Evolutionary conservation across 1,140 invertebrate genomes (phyloP).

Genomic region (Aphidius gifuensis): DNA sequence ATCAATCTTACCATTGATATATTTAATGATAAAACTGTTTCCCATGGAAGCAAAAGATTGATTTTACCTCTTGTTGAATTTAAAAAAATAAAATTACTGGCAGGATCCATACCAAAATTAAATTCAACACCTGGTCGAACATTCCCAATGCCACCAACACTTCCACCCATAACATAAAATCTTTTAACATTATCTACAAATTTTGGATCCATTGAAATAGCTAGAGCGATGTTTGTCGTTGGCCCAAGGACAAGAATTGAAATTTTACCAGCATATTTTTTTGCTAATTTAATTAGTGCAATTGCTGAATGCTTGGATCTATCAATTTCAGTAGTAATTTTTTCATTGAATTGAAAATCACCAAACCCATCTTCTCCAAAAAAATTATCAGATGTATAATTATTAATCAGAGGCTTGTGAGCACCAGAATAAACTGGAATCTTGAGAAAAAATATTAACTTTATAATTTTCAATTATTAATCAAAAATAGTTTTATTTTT

Average conservation of each 20-base stretch:
- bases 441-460: conserved; percentile 33
- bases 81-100: conserved; percentile 61
- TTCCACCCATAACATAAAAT: conserved; percentile 63
- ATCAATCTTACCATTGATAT: conserved; percentile 19
- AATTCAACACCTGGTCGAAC: conserved; percentile 59
- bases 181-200: conserved; percentile 54
- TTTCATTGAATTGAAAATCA: conserved; percentile 46
- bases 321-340: conserved; percentile 36
- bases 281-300: conserved; percentile 45
- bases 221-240: conserved; percentile 63
- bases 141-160: conserved; percentile 58
- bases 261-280: conserved; percentile 49
- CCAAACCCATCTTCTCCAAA: conserved; percentile 59
- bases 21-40: neutral
- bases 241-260: conserved; percentile 60
- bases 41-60: conserved; percentile 44
- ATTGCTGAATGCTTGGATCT: conserved; percentile 46
- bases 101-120: conserved; percentile 66
- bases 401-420: conserved; percentile 39
- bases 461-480: neutral
- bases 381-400: conserved; percentile 31
- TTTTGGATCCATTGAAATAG: conserved; percentile 56
- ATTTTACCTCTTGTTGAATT: conserved; percentile 39
- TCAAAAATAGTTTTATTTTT: conserved; percentile 18
- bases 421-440: conserved; percentile 55